Conservation (phyloP, 2,888 invertebrate species). For the Invenusta paracnida region DNA sequence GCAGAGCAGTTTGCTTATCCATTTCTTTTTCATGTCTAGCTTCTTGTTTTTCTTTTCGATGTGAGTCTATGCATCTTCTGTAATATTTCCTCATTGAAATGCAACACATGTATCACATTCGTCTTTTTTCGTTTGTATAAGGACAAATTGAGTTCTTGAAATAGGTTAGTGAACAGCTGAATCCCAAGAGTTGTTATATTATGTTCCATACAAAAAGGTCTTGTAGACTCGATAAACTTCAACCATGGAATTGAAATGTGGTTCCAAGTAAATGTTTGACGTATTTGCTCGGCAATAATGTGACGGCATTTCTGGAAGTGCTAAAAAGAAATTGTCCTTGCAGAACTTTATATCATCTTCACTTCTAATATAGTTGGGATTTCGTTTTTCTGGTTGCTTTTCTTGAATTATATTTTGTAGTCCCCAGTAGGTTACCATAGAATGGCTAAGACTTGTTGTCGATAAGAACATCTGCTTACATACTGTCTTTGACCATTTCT, state of each 20-base stretch:
- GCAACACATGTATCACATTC: no score
- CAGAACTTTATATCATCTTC: background rate
- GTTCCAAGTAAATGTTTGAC: background rate
- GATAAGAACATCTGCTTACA: background rate
- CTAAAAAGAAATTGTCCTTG: background rate
- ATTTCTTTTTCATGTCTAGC: no score
- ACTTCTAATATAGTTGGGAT: background rate
- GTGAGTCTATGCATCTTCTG: no score
- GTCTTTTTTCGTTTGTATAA: no score
- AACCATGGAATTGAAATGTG: background rate
- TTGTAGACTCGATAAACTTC: background rate
- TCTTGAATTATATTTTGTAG: background rate
- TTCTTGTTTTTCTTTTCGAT: no score
- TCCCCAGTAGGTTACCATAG: background rate
- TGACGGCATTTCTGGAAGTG: background rate
- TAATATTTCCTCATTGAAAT: no score
- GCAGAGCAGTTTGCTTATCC: no score
- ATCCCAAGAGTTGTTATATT: background rate
- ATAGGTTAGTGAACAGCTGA: background rate
- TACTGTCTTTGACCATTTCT: background rate
- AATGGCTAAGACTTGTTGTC: background rate
- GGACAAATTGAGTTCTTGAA: no score
- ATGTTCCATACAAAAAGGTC: background rate
- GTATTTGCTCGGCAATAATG: background rate
- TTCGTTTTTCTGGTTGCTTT: background rate